These are phyloP conservation scores for Poeciliopsis turneri DNA, from an alignment of 2,797 vertebrate genomes.

Conservation along the genomic window DNA sequence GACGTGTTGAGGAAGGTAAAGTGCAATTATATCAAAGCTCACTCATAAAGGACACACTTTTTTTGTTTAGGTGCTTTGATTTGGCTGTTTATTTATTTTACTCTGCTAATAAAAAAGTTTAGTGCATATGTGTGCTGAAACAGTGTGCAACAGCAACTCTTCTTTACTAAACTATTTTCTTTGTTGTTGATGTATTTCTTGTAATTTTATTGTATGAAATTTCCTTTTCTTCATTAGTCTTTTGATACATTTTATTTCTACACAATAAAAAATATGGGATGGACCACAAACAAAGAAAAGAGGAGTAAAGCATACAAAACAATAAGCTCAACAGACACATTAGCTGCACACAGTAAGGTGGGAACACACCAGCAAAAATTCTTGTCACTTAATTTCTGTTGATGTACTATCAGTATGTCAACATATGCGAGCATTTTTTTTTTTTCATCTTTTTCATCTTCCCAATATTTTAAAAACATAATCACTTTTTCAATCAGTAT, in stretches of 20 bases:
- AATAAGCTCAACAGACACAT: neutral
- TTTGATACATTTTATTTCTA: neutral
- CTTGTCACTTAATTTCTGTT: neutral
- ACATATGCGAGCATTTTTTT: neutral
- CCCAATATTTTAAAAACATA: neutral
- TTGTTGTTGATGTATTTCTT: neutral
- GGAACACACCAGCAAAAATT: neutral
- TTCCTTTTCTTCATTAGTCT: neutral
- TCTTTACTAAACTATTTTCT: neutral
- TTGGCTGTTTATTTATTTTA: neutral
- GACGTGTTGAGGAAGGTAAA: constrained; percentile 57
- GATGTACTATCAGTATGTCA: neutral
- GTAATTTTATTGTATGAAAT: neutral
- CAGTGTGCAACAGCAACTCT: neutral
- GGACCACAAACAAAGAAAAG: neutral
- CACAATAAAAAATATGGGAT: neutral
- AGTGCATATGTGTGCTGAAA: neutral
- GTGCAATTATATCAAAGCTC: constrained; percentile 53
- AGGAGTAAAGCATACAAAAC: neutral
- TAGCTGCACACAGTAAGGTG: neutral
- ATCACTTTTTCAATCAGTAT: neutral
- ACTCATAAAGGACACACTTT: constrained; percentile 54
- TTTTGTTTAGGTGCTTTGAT: constrained; percentile 23
- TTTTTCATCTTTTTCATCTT: neutral
- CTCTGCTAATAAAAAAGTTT: neutral